Conservation (phyloP, 2,113 vertebrate species). For the Stegastes partitus region DNA sequence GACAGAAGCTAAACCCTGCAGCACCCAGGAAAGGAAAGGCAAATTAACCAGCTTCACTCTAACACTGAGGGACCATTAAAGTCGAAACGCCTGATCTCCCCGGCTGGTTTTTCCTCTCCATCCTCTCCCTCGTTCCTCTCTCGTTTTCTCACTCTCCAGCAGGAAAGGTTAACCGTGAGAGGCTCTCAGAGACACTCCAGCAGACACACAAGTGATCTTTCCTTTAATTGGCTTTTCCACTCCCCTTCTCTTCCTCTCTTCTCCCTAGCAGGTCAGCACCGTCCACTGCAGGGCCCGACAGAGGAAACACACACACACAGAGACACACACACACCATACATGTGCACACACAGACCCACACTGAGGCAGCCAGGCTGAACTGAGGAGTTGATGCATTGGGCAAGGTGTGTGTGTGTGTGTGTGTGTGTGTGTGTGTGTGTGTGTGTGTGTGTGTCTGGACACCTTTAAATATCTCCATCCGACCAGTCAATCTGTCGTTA, state of each 20-base stretch:
- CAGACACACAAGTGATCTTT: conserved; percentile 85
- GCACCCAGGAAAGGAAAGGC: conserved; percentile 74
- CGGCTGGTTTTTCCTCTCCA: conserved; percentile 71
- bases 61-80: conserved; percentile 81
- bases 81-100: conserved; percentile 81
- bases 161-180: conserved; percentile 84
- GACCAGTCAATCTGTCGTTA: conserved; percentile 73
- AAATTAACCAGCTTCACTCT: conserved; percentile 81
- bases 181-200: conserved; percentile 83
- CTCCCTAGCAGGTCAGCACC: conserved; percentile 78
- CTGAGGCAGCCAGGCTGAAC: conserved; percentile 68
- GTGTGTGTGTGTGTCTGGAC: conserved; percentile 27
- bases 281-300: conserved; percentile 76
- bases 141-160: conserved; percentile 78
- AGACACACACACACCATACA: conserved; percentile 11
- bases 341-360: conserved; percentile 46
- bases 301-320: conserved; percentile 57
- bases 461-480: conserved; percentile 74
- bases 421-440: conserved; percentile 44
- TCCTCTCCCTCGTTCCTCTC: conserved; percentile 77
- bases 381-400: conserved; percentile 65
- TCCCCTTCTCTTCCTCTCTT: conserved; percentile 71
- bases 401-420: conserved; percentile 42
- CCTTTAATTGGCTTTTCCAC: conserved; percentile 87
- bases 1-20: conserved; percentile 75